Conservation (phyloP, 2,888 invertebrate genomes). For the Byasa hedistus region DNA sequence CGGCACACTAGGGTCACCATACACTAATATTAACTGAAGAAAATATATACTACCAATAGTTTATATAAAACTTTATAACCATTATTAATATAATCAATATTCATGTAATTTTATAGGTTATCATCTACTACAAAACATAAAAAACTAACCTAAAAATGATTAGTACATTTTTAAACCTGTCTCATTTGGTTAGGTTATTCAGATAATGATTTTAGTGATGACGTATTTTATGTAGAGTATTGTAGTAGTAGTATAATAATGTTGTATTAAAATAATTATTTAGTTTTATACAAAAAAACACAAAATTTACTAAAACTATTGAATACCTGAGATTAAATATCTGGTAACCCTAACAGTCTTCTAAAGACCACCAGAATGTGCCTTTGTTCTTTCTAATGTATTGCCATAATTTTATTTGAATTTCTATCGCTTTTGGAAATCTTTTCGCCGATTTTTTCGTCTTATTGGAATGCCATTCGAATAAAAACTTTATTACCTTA, state of each 20-base stretch:
- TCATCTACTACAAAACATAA: no score
- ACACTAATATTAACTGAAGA: no score
- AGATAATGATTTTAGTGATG: no score
- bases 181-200: no score
- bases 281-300: neutral
- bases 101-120: no score
- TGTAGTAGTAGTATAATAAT: no score
- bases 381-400: slow-evolving; percentile 27
- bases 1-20: slow-evolving; percentile 18
- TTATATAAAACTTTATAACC: no score
- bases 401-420: slow-evolving; percentile 19
- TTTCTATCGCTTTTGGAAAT: slow-evolving; percentile 12
- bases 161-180: no score
- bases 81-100: no score
- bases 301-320: neutral
- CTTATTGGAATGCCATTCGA: slow-evolving; percentile 7
- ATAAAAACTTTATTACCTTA: slow-evolving; percentile 1
- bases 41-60: no score
- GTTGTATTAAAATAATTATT: neutral
- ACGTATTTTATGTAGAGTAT: no score
- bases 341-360: slow-evolving; percentile 20
- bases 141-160: no score
- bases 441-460: slow-evolving; percentile 23
- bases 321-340: neutral
- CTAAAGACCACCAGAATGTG: slow-evolving; percentile 24